Percentiles rank a stretch among this genome's conserved stretches.
Conservation (phyloP, 2,888 invertebrate species). For the Heterodera filipjevi region DNA sequence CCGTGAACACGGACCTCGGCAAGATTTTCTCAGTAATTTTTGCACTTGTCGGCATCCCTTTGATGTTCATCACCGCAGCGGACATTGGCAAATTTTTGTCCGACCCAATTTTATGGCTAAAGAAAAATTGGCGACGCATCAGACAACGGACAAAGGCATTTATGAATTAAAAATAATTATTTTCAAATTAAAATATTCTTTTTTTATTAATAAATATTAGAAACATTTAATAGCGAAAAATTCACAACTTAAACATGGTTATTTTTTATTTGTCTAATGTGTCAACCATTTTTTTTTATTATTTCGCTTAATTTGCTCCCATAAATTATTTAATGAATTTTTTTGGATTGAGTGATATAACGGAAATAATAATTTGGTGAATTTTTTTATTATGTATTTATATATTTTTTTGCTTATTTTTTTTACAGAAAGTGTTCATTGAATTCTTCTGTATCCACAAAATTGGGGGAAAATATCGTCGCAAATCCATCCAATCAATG, state of each 20-base stretch:
- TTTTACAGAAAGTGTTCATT: constrained; percentile 42
- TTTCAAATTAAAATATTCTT: neutral
- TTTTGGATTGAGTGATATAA: too few species aligned
- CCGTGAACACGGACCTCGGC: constrained; percentile 64
- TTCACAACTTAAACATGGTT: too few species aligned
- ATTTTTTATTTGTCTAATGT: too few species aligned
- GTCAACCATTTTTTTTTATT: too few species aligned
- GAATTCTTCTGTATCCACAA: constrained; percentile 54
- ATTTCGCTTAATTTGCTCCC: too few species aligned
- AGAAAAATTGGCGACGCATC: constrained; percentile 60
- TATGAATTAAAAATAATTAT: neutral
- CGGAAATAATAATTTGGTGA: too few species aligned
- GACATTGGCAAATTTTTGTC: constrained; percentile 66
- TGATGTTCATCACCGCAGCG: constrained; percentile 66
- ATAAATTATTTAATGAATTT: too few species aligned
- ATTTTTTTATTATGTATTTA: too few species aligned
- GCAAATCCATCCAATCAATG: constrained; percentile 61
- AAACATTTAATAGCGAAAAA: too few species aligned
- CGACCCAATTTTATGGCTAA: constrained; percentile 63
- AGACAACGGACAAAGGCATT: constrained; percentile 54
- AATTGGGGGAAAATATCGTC: constrained; percentile 44
- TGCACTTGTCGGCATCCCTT: constrained; percentile 65
- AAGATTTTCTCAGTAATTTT: constrained; percentile 65
- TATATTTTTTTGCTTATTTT: too few species aligned
- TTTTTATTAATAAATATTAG: neutral